phyloP scores from a whole-genome alignment of 1,140 invertebrate species.

The Ips nitidus region DNA sequence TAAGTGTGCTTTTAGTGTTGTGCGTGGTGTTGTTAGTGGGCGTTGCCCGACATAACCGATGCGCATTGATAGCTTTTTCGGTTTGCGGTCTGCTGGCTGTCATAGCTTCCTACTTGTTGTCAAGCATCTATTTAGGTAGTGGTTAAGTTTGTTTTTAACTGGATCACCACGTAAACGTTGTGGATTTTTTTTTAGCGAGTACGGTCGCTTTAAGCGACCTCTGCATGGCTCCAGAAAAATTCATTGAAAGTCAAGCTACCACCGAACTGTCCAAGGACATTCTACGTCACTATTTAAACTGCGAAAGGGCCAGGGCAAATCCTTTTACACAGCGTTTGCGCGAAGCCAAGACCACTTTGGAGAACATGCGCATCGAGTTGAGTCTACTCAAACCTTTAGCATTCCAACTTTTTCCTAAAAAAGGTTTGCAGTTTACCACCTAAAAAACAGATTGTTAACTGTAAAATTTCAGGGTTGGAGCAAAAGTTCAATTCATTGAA shows the following conservation, averaged over 20 bases:
- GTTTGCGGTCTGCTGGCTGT: constrained; percentile 86
- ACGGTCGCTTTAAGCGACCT: constrained; percentile 78
- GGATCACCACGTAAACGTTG: not conserved
- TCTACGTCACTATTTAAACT: constrained; percentile 79
- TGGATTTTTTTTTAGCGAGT: constrained; percentile 62
- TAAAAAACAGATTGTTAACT: not conserved
- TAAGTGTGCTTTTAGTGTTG: constrained; percentile 75
- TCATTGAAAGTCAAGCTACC: constrained; percentile 50
- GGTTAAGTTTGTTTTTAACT: constrained; percentile 52
- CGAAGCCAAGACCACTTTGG: constrained; percentile 72
- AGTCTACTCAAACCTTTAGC: constrained; percentile 63
- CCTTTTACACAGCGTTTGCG: constrained; percentile 75
- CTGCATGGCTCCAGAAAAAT: constrained; percentile 70
- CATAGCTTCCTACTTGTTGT: constrained; percentile 87
- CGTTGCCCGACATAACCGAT: constrained; percentile 78
- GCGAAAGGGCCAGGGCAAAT: constrained; percentile 74
- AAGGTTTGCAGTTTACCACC: constrained; percentile 41
- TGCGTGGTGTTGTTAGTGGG: constrained; percentile 81
- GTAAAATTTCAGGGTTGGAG: constrained; percentile 55
- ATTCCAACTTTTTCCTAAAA: constrained; percentile 58
- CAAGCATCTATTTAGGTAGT: constrained; percentile 75
- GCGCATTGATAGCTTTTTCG: constrained; percentile 78
- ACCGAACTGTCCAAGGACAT: constrained; percentile 59
- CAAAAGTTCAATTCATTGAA: constrained; percentile 70
- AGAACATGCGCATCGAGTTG: constrained; percentile 67